phyloP scores from a whole-genome alignment of 2,113 vertebrate genomes.

The Etheostoma spectabile region DNA sequence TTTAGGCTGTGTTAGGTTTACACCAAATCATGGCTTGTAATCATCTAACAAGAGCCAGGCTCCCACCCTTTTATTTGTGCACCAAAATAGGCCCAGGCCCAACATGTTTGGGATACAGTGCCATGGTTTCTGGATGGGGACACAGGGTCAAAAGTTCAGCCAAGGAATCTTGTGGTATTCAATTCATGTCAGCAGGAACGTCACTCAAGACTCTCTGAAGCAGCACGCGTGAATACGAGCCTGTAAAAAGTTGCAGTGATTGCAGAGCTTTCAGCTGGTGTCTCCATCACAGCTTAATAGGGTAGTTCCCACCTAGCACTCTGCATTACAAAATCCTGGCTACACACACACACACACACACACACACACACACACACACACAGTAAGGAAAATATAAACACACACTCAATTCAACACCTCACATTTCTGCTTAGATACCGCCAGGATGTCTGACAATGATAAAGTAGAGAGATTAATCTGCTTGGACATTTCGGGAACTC shows the following conservation, averaged over 20 bases:
- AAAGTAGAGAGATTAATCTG: constrained; percentile 42
- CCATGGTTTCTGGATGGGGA: constrained; percentile 69
- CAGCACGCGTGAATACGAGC: constrained; percentile 29
- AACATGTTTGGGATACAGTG: constrained; percentile 46
- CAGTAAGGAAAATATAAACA: constrained; percentile 34
- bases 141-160: constrained; percentile 79
- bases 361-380: constrained; percentile 6
- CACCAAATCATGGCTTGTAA: constrained; percentile 62
- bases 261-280: constrained; percentile 67
- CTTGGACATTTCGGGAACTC: constrained; percentile 26
- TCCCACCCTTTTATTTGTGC: constrained; percentile 71
- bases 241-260: constrained; percentile 60
- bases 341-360: constrained; percentile 10
- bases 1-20: constrained; percentile 54
- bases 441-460: constrained; percentile 44
- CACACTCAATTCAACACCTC: constrained; percentile 11
- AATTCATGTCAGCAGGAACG: constrained; percentile 78
- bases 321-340: constrained; percentile 31
- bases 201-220: constrained; percentile 47
- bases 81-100: constrained; percentile 60
- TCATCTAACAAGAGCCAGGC: constrained; percentile 37
- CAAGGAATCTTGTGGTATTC: constrained; percentile 78
- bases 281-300: constrained; percentile 61
- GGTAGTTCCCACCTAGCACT: constrained; percentile 55
- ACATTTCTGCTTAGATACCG: constrained; percentile 16